phyloP scores from a whole-genome alignment of 2,888 invertebrate species.

The Smittia sp. region DNA sequence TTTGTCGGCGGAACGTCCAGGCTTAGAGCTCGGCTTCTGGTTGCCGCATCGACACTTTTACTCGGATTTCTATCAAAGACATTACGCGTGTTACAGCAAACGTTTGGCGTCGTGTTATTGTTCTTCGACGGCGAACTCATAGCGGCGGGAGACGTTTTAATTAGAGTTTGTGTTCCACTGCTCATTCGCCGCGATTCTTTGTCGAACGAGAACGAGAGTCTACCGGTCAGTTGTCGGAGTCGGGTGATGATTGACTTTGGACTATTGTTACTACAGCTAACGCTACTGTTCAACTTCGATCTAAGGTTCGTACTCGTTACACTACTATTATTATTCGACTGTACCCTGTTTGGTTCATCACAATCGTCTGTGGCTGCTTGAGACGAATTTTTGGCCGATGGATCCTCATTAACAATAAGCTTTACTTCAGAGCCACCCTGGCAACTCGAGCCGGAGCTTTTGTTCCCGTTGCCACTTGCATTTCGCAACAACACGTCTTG shows the following conservation, averaged over 20 bases:
- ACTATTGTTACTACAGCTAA: slow-evolving; percentile 31
- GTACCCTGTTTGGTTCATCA: slow-evolving; percentile 33
- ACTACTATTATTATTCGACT: slow-evolving; percentile 34
- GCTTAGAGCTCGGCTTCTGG: slow-evolving; percentile 52
- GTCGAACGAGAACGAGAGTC: slow-evolving; percentile 53
- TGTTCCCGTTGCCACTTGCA: background rate
- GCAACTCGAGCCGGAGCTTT: slow-evolving; percentile 20
- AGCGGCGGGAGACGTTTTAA: background rate
- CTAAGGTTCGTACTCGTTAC: slow-evolving; percentile 1
- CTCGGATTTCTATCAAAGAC: background rate
- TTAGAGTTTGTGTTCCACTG: background rate
- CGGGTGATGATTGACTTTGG: slow-evolving; percentile 51
- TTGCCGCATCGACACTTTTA: slow-evolving; percentile 34
- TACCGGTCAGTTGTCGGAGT: slow-evolving; percentile 53
- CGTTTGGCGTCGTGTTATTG: slow-evolving; percentile 39
- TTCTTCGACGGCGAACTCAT: slow-evolving; percentile 33
- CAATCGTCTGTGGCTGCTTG: background rate
- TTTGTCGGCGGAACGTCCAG: slow-evolving; percentile 50
- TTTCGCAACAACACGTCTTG: slow-evolving; percentile 42
- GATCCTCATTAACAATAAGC: slow-evolving; percentile 24
- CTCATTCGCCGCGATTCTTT: slow-evolving; percentile 50
- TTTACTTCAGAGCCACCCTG: slow-evolving; percentile 1
- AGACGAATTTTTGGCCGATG: background rate
- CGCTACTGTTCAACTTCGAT: slow-evolving; percentile 24
- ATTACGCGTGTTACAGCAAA: slow-evolving; percentile 31